These are phyloP conservation scores for Melanotaenia pygmaea DNA, from an alignment of 2,797 vertebrate species.

Conservation along the genomic window DNA sequence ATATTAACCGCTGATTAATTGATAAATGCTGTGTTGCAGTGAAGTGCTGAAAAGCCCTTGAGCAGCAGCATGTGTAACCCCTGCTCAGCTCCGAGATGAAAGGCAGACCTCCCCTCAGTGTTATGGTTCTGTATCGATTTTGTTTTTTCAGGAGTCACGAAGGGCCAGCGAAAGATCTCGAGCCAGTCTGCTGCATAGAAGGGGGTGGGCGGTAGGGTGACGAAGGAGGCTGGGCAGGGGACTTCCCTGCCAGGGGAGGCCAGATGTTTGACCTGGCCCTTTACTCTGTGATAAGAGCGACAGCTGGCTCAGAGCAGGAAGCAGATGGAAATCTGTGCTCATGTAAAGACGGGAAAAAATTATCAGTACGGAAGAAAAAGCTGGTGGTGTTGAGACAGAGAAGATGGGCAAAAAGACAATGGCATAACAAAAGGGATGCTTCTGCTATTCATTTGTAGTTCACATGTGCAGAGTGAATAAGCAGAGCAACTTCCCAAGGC, in stretches of 20 bases:
- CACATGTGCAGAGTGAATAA: slow-evolving; percentile 54
- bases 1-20: slow-evolving; percentile 43
- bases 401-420: slow-evolving; percentile 35
- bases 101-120: slow-evolving; percentile 64
- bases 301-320: slow-evolving; percentile 68
- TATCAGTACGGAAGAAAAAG: slow-evolving; percentile 8
- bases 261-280: slow-evolving; percentile 77
- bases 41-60: slow-evolving; percentile 34
- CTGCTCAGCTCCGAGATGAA: slow-evolving; percentile 64
- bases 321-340: slow-evolving; percentile 38
- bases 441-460: slow-evolving; percentile 64
- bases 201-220: slow-evolving; percentile 8
- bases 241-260: slow-evolving; percentile 70
- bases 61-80: slow-evolving; percentile 63
- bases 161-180: slow-evolving; percentile 62
- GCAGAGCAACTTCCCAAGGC: slow-evolving; percentile 52
- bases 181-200: slow-evolving; percentile 54
- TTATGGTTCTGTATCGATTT: slow-evolving; percentile 68
- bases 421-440: slow-evolving; percentile 10
- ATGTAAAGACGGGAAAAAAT: neutral
- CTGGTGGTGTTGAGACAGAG: slow-evolving; percentile 14
- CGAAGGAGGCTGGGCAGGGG: slow-evolving; percentile 35
- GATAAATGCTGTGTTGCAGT: slow-evolving; percentile 35
- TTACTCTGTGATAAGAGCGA: slow-evolving; percentile 56
- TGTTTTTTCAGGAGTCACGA: slow-evolving; percentile 75